Evolutionary conservation across 2,113 vertebrate species (phyloP).

Genomic region (Pseudorectes ferrugineus): DNA sequence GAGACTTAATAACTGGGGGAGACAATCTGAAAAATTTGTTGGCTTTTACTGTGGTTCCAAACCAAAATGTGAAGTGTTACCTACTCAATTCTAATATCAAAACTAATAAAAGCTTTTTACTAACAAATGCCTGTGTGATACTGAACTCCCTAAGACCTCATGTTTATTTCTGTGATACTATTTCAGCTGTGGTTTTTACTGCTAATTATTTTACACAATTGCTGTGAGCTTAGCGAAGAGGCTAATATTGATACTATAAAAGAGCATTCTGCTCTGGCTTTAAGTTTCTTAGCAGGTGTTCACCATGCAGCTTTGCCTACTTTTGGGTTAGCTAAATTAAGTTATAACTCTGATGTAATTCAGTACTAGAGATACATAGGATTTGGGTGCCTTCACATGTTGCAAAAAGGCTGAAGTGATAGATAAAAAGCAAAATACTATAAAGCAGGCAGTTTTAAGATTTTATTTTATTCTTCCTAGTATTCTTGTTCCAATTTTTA

Average conservation of each 20-base stretch:
- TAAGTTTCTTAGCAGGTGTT: not conserved
- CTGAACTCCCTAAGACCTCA: not conserved
- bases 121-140: not conserved
- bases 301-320: not conserved
- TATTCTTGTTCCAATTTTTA: not conserved
- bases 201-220: not conserved
- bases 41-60: not conserved
- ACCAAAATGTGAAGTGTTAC: not conserved
- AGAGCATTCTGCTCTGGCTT: not conserved
- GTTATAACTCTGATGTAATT: not conserved
- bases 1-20: not conserved
- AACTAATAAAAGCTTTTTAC: not conserved
- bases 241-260: not conserved
- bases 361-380: not conserved
- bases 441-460: not conserved
- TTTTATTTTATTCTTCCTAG: not conserved
- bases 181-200: not conserved
- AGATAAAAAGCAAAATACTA: not conserved
- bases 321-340: not conserved
- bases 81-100: not conserved
- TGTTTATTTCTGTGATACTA: not conserved
- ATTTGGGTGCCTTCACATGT: rapidly evolving
- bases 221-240: not conserved
- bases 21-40: not conserved
- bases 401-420: not conserved